Percentiles rank a stretch among this genome's conserved stretches.
These are phyloP conservation scores for Grallaria varia DNA, from an alignment of 2,113 vertebrate genomes.

Conservation along the genomic window DNA sequence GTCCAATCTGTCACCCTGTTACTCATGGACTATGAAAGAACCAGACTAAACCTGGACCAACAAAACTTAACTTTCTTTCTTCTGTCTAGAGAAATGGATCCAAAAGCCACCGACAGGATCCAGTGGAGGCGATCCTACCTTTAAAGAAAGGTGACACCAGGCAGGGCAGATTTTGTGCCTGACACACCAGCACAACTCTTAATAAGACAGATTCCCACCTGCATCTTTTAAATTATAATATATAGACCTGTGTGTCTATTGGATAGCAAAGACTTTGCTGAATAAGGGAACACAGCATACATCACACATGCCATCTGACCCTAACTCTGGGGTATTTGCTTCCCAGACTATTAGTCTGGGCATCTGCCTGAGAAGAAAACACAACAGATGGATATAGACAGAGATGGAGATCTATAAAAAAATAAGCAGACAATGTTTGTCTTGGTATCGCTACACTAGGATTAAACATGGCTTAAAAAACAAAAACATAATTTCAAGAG, in stretches of 20 bases:
- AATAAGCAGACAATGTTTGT: neutral
- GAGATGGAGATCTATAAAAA: neutral
- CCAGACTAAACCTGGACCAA: neutral
- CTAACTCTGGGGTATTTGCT: neutral
- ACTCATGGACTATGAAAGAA: neutral
- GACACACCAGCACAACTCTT: neutral
- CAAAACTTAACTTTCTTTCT: neutral
- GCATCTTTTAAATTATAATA: neutral
- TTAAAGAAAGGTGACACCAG: neutral
- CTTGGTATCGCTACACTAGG: neutral
- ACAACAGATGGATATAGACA: neutral
- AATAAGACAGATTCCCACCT: neutral
- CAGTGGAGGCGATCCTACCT: neutral
- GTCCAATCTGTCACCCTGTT: neutral
- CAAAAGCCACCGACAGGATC: neutral
- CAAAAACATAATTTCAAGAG: neutral
- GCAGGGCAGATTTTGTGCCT: neutral
- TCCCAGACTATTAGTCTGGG: neutral
- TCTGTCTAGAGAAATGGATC: neutral
- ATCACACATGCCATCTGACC: neutral
- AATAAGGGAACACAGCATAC: neutral
- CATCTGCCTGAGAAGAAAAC: neutral
- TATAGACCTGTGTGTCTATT: neutral
- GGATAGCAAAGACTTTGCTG: neutral
- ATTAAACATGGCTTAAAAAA: neutral